A percentile compares a stretch with the other conserved stretches of the same genome.
Evolutionary conservation across 2,113 vertebrate genomes (phyloP).

Genomic region (Hiodon tergisus): DNA sequence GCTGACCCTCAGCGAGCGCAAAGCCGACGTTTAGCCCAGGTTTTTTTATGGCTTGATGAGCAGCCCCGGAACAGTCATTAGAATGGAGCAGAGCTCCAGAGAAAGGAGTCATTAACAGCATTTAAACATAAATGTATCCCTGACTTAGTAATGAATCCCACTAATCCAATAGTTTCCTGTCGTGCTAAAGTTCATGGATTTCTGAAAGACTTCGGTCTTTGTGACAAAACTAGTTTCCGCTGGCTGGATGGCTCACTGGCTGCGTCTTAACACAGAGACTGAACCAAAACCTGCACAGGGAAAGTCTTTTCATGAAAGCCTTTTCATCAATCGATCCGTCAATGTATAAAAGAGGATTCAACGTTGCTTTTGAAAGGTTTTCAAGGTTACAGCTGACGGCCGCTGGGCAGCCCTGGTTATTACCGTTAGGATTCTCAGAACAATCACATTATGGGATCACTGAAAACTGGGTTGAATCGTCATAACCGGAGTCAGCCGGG

Average conservation of each 20-base stretch:
- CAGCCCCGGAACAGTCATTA: neutral
- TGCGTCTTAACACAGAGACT: neutral
- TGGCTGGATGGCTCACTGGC: neutral
- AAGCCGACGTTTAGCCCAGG: slow-evolving; percentile 24
- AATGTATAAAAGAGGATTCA: slow-evolving; percentile 18
- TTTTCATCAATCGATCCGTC: neutral
- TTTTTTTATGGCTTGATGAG: neutral
- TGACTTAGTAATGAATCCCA: slow-evolving; percentile 43
- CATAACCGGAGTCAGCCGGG: slow-evolving; percentile 36
- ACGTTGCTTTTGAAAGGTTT: slow-evolving; percentile 16
- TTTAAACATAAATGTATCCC: slow-evolving; percentile 48
- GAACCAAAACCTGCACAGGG: neutral
- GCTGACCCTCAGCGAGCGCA: slow-evolving; percentile 38
- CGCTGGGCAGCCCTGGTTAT: slow-evolving; percentile 30
- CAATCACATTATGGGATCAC: slow-evolving; percentile 37
- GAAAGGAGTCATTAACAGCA: slow-evolving; percentile 43
- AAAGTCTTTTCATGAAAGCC: too few relatives aligned
- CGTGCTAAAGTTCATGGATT: slow-evolving; percentile 39
- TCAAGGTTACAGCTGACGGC: slow-evolving; percentile 18
- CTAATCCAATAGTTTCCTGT: slow-evolving; percentile 20
- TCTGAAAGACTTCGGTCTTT: slow-evolving; percentile 27
- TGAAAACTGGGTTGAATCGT: slow-evolving; percentile 48
- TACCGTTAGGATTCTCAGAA: slow-evolving; percentile 34
- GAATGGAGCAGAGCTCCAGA: slow-evolving; percentile 4
- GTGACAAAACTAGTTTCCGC: slow-evolving; percentile 14